phyloP scores from a whole-genome alignment of 2,113 vertebrate species.

The Otis tarda region DNA sequence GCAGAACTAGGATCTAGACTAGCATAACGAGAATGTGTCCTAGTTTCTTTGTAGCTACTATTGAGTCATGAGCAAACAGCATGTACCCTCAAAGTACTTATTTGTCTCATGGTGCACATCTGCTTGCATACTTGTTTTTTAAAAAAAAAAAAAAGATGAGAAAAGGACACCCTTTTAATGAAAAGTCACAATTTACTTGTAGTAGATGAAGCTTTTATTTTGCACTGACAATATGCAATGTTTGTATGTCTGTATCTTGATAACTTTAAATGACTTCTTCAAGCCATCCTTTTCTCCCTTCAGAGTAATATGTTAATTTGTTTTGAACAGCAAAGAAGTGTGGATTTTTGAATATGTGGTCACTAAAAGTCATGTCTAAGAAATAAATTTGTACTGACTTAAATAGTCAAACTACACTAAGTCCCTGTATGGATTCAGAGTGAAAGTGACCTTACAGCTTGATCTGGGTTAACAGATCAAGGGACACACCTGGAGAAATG shows the following conservation, averaged over 20 bases:
- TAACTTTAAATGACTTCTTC: neutral
- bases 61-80: neutral
- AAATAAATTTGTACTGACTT: neutral
- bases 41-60: neutral
- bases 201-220: neutral
- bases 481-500: neutral
- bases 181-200: neutral
- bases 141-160: neutral
- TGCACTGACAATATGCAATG: neutral
- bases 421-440: neutral
- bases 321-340: neutral
- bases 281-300: neutral
- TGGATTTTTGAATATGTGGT: neutral
- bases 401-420: neutral
- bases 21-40: neutral
- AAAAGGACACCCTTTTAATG: neutral
- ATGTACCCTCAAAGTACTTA: neutral
- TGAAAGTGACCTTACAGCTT: neutral
- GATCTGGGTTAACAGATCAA: neutral
- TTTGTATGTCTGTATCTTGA: neutral
- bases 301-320: neutral
- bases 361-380: neutral
- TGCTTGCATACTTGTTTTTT: neutral
- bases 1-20: neutral
- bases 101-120: neutral